Conservation (phyloP, 2,888 invertebrate species). For the Helleia helle region DNA sequence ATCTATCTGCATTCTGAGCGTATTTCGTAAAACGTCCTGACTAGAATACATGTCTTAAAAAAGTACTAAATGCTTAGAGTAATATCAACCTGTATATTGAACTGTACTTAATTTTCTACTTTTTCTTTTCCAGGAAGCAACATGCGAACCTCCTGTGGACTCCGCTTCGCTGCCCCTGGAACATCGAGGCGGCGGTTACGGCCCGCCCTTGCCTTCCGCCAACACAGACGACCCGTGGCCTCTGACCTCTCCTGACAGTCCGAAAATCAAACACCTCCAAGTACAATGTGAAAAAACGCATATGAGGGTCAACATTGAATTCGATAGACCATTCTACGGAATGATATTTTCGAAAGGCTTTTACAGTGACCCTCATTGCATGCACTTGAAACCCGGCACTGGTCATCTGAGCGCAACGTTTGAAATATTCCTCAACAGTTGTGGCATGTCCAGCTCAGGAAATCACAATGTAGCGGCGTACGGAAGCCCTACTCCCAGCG, state of each 20-base stretch:
- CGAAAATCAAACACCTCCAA: slow-evolving; percentile 93
- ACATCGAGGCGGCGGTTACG: slow-evolving; percentile 83
- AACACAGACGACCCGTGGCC: slow-evolving; percentile 91
- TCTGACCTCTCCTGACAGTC: slow-evolving; percentile 89
- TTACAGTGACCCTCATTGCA: slow-evolving; percentile 93
- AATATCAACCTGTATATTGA: no score
- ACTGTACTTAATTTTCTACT: background rate
- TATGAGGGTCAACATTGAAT: slow-evolving; percentile 96
- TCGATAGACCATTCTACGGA: slow-evolving; percentile 95
- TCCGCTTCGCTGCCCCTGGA: slow-evolving; percentile 87
- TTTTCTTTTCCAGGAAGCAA: slow-evolving; percentile 77
- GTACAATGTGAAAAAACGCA: slow-evolving; percentile 97
- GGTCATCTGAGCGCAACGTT: slow-evolving; percentile 94
- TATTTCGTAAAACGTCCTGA: no score
- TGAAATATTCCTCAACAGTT: slow-evolving; percentile 93
- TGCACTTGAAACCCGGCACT: slow-evolving; percentile 92
- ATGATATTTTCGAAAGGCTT: slow-evolving; percentile 97
- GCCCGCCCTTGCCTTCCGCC: slow-evolving; percentile 76
- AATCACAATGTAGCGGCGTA: slow-evolving; percentile 89
- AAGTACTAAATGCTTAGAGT: no score
- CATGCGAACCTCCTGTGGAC: slow-evolving; percentile 85
- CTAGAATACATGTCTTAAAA: no score
- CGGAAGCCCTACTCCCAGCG: slow-evolving; percentile 91
- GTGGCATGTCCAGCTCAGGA: slow-evolving; percentile 95
- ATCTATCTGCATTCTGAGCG: no score